Evolutionary conservation across 2,113 vertebrate genomes (phyloP), one percentile per base, ranked within the genome.

Genomic region (Neotoma lepida): DNA sequence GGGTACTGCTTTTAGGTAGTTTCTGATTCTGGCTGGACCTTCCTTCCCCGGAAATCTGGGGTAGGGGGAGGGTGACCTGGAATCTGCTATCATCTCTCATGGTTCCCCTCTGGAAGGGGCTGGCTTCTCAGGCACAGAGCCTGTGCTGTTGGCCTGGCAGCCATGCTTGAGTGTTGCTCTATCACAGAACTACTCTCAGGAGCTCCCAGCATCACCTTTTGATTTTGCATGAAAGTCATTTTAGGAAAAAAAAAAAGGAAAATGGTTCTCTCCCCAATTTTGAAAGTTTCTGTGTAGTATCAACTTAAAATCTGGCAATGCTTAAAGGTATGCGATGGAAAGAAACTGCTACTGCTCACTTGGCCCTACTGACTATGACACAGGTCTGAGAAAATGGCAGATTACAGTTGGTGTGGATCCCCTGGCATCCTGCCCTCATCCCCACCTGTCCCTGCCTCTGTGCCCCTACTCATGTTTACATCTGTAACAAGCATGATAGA

Each of bases 1-100:
- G 28, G 18, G 18, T 86, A 64, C 9, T 28, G 24, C 15, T 46
- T 17, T 7, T 41, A 20, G 28, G 26, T 17, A 15, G 41, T 44
- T n/a, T 30, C 24, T 7, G 15, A 17, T 0, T 22, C 30, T 44
- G 56, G 0, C 0, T 0, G 44, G 54, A 0, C 35, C 66, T 51
- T 13, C 64, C 56, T 81, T 44, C 51, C 6, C 2, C 30, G 33
- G 4, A 51, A 1, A 20, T 4, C 41, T 0, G 7, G 22, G 49
- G 7, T 68, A 33, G 9, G 10, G n/a, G 4, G 4, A 28, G 15
- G 26, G n/a, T 82, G 44, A 81, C 86, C 8, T n/a, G 41, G 46
- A n/a, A 44, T 63, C 4, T 7, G 1, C 76, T 51, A 9, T 39
- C 41, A 3, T 61, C 41, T 51, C 6, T 20, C 33, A 68, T 46